Conservation (phyloP, 2,888 invertebrate species). For the Baccha elongata region DNA sequence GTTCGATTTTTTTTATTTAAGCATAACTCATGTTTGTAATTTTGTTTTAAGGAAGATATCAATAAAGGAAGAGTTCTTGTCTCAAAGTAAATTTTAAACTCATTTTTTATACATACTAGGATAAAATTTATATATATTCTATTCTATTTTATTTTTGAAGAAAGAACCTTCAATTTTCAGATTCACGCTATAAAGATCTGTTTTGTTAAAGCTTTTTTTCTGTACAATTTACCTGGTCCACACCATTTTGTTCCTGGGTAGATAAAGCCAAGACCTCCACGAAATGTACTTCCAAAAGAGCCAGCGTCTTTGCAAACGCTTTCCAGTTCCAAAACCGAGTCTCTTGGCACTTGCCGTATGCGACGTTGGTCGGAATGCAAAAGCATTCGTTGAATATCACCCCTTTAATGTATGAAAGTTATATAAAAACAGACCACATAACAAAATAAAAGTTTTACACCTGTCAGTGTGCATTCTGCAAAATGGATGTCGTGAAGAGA, state of each 20-base stretch:
- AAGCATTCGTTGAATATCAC: constrained; percentile 85
- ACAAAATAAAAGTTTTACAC: no score
- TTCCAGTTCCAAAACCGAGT: constrained; percentile 85
- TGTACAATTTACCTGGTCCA: constrained; percentile 85
- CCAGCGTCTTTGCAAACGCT: constrained; percentile 83
- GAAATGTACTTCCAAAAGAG: constrained; percentile 80
- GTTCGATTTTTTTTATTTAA: no score
- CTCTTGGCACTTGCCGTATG: constrained; percentile 85
- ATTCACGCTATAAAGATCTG: no score
- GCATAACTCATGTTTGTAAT: no score
- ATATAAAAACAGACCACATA: constrained; percentile 30
- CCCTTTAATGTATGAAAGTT: constrained; percentile 79
- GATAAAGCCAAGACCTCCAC: constrained; percentile 83
- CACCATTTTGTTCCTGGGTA: constrained; percentile 91
- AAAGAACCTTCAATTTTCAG: no score
- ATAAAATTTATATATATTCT: no score
- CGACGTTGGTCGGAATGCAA: constrained; percentile 84
- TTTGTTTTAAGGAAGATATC: no score
- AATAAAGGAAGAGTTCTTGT: no score
- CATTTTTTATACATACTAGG: no score
- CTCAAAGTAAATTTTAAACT: no score
- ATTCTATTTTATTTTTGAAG: no score
- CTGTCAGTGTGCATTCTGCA: constrained; percentile 85
- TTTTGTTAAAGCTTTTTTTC: no score
- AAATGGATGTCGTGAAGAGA: constrained; percentile 85